Evolutionary conservation across 2,797 vertebrate genomes (phyloP).

Genomic region (Adrianichthys oophorus): DNA sequence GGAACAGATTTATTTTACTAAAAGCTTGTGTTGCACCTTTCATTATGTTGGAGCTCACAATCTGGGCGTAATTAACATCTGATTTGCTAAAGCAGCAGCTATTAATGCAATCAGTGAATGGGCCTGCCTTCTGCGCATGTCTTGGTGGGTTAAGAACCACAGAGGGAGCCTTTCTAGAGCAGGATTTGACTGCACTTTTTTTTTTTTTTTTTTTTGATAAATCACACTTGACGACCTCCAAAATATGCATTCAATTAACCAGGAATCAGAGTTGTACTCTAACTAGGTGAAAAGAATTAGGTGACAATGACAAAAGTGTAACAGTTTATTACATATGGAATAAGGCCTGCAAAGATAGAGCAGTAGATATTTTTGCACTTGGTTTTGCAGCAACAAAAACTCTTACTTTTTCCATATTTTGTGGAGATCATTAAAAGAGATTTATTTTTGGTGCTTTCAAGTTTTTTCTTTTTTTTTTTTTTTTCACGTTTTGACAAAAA

Average conservation of each 20-base stretch:
- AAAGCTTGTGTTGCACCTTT: conserved; percentile 8
- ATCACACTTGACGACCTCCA: conserved; percentile 14
- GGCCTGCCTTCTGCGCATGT: conserved; percentile 20
- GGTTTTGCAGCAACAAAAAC: background rate
- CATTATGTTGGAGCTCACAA: conserved; percentile 40
- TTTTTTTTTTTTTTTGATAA: conserved; percentile 13
- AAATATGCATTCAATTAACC: conserved; percentile 49
- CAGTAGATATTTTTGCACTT: background rate
- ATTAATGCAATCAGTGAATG: conserved; percentile 57
- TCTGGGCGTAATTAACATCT: conserved; percentile 64
- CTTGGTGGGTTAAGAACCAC: conserved; percentile 28
- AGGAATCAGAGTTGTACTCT: conserved; percentile 36
- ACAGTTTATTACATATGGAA: conserved; percentile 29
- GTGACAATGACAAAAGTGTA: conserved; percentile 34
- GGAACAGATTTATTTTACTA: background rate
- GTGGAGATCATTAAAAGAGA: background rate
- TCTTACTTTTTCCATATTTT: background rate
- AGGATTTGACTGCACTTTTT: conserved; percentile 25
- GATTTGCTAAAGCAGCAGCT: conserved; percentile 49
- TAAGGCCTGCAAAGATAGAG: conserved; percentile 12
- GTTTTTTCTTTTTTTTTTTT: background rate
- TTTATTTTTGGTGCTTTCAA: background rate
- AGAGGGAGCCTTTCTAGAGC: conserved; percentile 25
- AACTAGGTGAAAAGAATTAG: conserved; percentile 34
- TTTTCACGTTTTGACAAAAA: background rate